Percentiles rank a stretch among this genome's conserved stretches.
Evolutionary conservation across 2,888 invertebrate genomes (phyloP).

Genomic region (Coelinius sp.): DNA sequence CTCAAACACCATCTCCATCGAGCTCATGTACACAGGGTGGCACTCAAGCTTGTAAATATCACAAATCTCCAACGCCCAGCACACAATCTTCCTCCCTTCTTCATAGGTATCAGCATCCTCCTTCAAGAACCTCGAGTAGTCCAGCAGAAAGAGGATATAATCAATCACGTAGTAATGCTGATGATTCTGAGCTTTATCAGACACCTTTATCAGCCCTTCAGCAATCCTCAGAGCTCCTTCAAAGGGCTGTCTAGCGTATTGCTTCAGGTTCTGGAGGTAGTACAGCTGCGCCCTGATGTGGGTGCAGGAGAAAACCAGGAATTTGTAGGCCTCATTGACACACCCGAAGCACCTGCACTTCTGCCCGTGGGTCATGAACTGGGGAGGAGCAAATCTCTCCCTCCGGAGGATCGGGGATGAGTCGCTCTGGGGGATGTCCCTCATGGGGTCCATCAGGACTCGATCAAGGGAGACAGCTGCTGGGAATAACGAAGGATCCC

Average conservation of each 20-base stretch:
- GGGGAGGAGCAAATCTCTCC: conserved; percentile 55
- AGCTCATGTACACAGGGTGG: conserved; percentile 55
- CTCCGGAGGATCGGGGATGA: conserved; percentile 59
- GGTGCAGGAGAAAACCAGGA: conserved; percentile 57
- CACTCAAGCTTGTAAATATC: conserved; percentile 51
- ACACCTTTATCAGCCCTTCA: conserved; percentile 41
- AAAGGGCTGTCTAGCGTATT: conserved; percentile 59
- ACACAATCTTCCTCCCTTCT: conserved; percentile 46
- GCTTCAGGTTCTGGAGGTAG: conserved; percentile 50
- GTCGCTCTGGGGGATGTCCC: conserved; percentile 49
- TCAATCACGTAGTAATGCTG: conserved; percentile 55
- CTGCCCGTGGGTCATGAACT: conserved; percentile 55
- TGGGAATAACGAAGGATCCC: not conserved
- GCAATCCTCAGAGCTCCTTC: conserved; percentile 58
- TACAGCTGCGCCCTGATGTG: conserved; percentile 63
- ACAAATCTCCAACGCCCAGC: conserved; percentile 53
- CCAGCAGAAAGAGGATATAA: conserved; percentile 56
- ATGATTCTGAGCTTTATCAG: not conserved
- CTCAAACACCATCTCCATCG: conserved; percentile 53
- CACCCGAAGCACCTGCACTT: conserved; percentile 62
- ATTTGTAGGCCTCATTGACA: conserved; percentile 57
- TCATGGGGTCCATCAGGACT: conserved; percentile 32
- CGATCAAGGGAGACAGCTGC: not conserved
- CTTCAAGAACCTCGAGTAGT: conserved; percentile 57
- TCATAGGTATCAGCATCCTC: conserved; percentile 38